Conservation (phyloP, 2,113 vertebrate genomes). For the Erpornis zantholeuca region DNA sequence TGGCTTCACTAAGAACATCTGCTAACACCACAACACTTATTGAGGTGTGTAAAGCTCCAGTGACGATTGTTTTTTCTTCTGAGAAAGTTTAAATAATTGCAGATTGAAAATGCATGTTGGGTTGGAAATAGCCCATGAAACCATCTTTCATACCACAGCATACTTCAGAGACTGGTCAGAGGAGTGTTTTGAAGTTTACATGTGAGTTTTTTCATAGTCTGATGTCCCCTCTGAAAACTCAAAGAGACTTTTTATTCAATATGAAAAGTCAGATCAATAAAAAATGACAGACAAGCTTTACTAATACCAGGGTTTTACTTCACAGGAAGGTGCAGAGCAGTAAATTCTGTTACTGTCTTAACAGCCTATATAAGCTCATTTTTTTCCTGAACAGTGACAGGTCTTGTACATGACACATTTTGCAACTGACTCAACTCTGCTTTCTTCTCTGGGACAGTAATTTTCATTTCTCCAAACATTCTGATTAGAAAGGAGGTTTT, state of each 20-base stretch:
- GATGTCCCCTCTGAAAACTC: neutral
- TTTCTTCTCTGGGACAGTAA: neutral
- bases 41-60: neutral
- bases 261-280: neutral
- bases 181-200: neutral
- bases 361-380: fast-evolving
- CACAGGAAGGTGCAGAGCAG: neutral
- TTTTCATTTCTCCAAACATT: neutral
- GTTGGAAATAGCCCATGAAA: constrained; percentile 9
- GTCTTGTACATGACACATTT: neutral
- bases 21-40: neutral
- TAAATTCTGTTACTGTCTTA: neutral
- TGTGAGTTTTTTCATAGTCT: neutral
- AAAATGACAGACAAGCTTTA: neutral
- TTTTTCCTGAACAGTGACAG: neutral
- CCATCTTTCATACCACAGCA: neutral
- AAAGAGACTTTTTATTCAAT: neutral
- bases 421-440: neutral
- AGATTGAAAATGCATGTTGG: neutral
- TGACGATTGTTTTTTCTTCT: neutral
- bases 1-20: constrained; percentile 33
- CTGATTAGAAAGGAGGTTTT: neutral
- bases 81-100: constrained; percentile 3
- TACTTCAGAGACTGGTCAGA: neutral
- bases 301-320: neutral